phyloP scores from a whole-genome alignment of 2,888 invertebrate species.

The Ochropleura leucogaster region DNA sequence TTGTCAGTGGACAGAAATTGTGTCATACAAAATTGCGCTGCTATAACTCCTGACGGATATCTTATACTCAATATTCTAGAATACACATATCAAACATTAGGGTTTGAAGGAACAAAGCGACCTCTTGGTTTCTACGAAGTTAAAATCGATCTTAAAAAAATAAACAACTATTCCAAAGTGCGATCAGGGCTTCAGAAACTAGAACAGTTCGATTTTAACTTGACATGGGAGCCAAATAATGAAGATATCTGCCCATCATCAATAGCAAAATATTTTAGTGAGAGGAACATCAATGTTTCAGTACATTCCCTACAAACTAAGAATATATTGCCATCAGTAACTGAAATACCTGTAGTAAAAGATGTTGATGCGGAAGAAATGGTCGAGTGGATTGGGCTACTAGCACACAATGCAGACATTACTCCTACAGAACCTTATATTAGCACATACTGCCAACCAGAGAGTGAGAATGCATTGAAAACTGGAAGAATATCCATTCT shows the following conservation, averaged over 20 bases:
- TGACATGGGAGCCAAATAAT: conserved; percentile 81
- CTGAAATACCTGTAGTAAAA: conserved; percentile 77
- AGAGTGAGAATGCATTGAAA: conserved; percentile 75
- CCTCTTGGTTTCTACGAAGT: conserved; percentile 81
- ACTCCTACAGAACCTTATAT: conserved; percentile 78
- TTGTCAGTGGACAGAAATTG: conserved; percentile 79
- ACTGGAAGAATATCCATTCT: conserved; percentile 78
- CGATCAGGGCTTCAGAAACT: conserved; percentile 74
- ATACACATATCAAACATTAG: conserved; percentile 82
- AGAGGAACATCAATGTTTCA: conserved; percentile 73
- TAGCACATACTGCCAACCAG: conserved; percentile 81
- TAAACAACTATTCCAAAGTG: conserved; percentile 74
- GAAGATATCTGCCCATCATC: conserved; percentile 84
- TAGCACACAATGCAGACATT: conserved; percentile 76
- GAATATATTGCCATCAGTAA: conserved; percentile 73
- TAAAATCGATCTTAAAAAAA: conserved; percentile 77
- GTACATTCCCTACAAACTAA: conserved; percentile 69
- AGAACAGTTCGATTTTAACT: conserved; percentile 76
- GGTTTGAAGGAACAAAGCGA: conserved; percentile 82
- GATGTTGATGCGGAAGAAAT: conserved; percentile 81
- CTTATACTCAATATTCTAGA: conserved; percentile 80
- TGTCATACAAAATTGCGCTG: conserved; percentile 80
- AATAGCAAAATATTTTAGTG: conserved; percentile 84
- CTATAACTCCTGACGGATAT: conserved; percentile 82
- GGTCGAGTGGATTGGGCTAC: conserved; percentile 85